Conservation (phyloP, 2,888 invertebrate species). For the Biston betularia region DNA sequence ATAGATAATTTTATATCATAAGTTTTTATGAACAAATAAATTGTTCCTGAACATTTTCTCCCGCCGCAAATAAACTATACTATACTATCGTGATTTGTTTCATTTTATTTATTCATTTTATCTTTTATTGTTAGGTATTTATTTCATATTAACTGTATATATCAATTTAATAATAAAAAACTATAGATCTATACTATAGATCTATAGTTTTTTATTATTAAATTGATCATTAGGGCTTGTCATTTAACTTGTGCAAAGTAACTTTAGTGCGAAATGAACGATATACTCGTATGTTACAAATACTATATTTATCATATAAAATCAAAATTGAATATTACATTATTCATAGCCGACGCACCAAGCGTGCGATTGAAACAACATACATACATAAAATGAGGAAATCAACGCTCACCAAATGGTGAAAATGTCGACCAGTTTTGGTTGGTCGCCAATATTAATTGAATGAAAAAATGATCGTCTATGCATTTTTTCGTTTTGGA, state of each 20-base stretch:
- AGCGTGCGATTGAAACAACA: slow-evolving; percentile 30
- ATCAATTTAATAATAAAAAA: no score
- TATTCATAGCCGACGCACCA: slow-evolving; percentile 27
- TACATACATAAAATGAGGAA: slow-evolving; percentile 34
- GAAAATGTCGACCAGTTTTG: slow-evolving; percentile 67
- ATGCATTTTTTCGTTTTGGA: slow-evolving; percentile 85
- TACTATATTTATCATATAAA: not conserved
- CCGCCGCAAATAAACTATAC: no score
- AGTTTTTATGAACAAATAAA: not conserved
- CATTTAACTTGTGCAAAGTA: no score
- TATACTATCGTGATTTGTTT: no score
- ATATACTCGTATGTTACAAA: no score
- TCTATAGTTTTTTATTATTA: no score
- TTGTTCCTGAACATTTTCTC: not conserved
- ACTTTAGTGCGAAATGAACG: no score
- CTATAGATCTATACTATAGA: no score
- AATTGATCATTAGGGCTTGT: no score
- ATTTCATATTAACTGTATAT: no score
- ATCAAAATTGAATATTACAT: slow-evolving; percentile 24
- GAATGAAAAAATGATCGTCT: slow-evolving; percentile 85
- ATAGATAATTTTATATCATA: not conserved
- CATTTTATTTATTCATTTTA: no score
- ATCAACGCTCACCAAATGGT: slow-evolving; percentile 49
- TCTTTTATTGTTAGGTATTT: no score
- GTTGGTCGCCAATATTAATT: slow-evolving; percentile 84